Evolutionary conservation across 2,113 vertebrate species (phyloP), one percentile per base, ranked within the genome.

Genomic region (Callorhinus ursinus): DNA sequence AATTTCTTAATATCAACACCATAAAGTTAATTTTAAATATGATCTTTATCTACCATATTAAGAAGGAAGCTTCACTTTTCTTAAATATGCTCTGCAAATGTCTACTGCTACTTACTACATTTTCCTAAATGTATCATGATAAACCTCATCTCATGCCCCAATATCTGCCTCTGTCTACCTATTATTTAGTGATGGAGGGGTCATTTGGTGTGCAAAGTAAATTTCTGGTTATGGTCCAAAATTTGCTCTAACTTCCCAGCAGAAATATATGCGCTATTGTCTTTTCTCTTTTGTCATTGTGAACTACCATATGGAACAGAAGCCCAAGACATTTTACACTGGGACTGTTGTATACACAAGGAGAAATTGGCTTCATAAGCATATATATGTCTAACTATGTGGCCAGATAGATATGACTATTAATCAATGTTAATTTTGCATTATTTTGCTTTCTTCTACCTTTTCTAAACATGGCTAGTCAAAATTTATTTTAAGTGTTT

Each of bases 391-490:
- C 36, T 72, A 95, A 93, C 31, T 49, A 67, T 83, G 12, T 87
- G 21, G 33, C 19, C 28, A 88, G 14, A 71, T 28, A 69, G 19
- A 46, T 13, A 36, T 21, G 13, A 77, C 6, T 39, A 3, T 51
- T 10, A 53, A 28, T 71, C 24, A 77, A 87, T 2, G 77, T 42
- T 1, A 14, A 36, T 76, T 90, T 86, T 93, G 28, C 3, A 42
- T 90, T 65, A 90, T 93, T 84, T 67, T 76, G 4, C 80, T 6
- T 85, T 86, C n/a, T n/a, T 93, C n/a, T 89, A 69, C 21, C 51
- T 65, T 88, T 93, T 59, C 69, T 83, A 71, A 63, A 63, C 83
- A 11, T 63, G 13, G 53, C 3, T 65, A 36, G 65, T 72, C 65
- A 69, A 90, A 46, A 81, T 71, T 80, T 8, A 57, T 14, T 93